Evolutionary conservation across 2,888 invertebrate species (phyloP), one percentile per base, ranked within the genome.

Genomic region (Clanis bilineata): DNA sequence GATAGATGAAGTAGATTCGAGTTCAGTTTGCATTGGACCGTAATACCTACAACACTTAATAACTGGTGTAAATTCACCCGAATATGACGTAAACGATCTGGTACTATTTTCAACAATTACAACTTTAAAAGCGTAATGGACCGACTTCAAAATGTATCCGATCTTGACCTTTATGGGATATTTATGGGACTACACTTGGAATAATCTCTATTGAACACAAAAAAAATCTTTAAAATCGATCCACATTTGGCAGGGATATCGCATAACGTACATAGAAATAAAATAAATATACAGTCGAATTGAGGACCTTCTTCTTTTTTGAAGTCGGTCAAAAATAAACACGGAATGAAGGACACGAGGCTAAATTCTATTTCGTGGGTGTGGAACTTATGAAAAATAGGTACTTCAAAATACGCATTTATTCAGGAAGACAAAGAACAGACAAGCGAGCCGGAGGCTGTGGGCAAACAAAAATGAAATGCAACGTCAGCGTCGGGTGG

Each of bases 391-490:
- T 82, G 76, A 86, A 85, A 85, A 82, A 83, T 79, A 79, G 79
- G 77, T 77, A 76, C 77, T 81, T 80, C 79, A 83, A 86, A 87
- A 83, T 79, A 82, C 80, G 80, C 79, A 83, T 87, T 86, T 83
- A 84, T 85, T 81, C 76, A 80, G 80, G 73, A 86, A 87, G 86
- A 88, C 85, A 83, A 88, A 86, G 85, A 82, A 74, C 73, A 80
- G 79, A 79, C 74, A 72, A 79, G 76, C 78, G 79, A 68, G 71
- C 75, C 79, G 77, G 79, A 80, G 82, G 79, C 79, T 83, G 80
- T 73, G 80, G 80, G 77, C 80, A 82, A 82, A 85, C 82, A 86
- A 85, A 87, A 88, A 87, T 86, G 80, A 86, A 88, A 86, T 86
- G 86, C 88, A 85, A 77, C 81, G 87, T 88, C 86, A 87, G 83